Conservation (phyloP, 2,888 invertebrate genomes). For the Oscheius sp. region DNA sequence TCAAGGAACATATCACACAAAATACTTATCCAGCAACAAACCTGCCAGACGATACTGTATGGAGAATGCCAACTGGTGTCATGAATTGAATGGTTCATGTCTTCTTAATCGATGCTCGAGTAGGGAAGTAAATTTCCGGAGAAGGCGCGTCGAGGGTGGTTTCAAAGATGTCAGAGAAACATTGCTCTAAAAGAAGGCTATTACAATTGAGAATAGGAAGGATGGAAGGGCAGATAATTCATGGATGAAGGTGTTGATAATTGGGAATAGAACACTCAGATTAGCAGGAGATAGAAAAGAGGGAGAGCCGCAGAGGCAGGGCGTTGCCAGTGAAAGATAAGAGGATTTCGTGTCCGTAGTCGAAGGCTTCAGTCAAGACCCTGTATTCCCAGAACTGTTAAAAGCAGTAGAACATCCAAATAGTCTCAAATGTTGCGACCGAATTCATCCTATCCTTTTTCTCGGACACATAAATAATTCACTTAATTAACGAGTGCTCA, state of each 20-base stretch:
- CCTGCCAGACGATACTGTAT: slow-evolving; percentile 57
- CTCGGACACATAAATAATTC: slow-evolving; percentile 36
- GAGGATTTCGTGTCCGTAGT: slow-evolving; percentile 20
- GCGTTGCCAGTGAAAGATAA: slow-evolving; percentile 12
- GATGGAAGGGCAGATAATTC: background rate
- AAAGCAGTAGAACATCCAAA: background rate
- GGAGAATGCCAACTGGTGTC: slow-evolving; percentile 60
- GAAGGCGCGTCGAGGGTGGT: slow-evolving; percentile 1
- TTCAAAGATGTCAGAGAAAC: slow-evolving; percentile 6
- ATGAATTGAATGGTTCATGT: slow-evolving; percentile 26
- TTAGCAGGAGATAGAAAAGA: background rate
- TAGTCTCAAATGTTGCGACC: slow-evolving; percentile 13
- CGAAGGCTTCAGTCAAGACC: slow-evolving; percentile 7
- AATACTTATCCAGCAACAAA: slow-evolving; percentile 25
- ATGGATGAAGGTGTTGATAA: background rate
- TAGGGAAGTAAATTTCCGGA: slow-evolving; percentile 23
- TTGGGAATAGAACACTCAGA: background rate
- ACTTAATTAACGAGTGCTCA: slow-evolving; percentile 35
- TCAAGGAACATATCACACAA: slow-evolving; percentile 13
- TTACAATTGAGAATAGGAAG: background rate
- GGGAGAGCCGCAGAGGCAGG: slow-evolving; percentile 5
- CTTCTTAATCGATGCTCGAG: slow-evolving; percentile 4
- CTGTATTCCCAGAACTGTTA: background rate
- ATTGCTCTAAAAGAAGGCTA: background rate
- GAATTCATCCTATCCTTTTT: slow-evolving; percentile 23